A percentile compares a stretch with the other conserved stretches of the same genome.
Conservation (phyloP, 2,797 vertebrate species). For the Leontocebus nigricollis region DNA sequence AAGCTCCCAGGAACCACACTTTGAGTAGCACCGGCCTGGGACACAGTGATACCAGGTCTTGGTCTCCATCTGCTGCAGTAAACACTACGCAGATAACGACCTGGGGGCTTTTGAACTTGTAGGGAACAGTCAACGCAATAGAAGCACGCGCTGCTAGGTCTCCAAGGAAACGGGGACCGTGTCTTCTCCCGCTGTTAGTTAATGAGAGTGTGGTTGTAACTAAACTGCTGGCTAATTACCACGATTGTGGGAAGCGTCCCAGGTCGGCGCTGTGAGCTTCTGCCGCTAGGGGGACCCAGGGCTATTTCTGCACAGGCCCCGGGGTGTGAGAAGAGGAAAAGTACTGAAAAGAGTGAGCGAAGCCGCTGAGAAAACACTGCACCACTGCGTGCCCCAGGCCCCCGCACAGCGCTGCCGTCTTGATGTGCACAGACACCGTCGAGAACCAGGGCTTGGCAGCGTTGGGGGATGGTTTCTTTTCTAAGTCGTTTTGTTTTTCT, state of each 20-base stretch:
- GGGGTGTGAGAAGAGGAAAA: conserved; percentile 55
- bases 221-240: background rate
- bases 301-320: background rate
- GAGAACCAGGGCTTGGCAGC: background rate
- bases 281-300: conserved; percentile 58
- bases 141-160: background rate
- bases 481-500: background rate
- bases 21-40: background rate
- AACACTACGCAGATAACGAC: background rate
- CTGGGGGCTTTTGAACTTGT: background rate
- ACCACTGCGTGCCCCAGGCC: background rate
- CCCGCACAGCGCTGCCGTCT: background rate
- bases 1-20: background rate
- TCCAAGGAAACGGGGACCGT: background rate
- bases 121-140: background rate
- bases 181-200: background rate
- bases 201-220: background rate
- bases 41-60: rapidly evolving
- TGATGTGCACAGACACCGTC: background rate
- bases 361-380: background rate
- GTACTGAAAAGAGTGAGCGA: background rate
- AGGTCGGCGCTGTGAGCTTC: background rate
- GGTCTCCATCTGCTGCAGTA: rapidly evolving
- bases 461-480: background rate
- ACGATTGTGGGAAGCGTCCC: background rate